Percentiles rank a stretch among this genome's conserved stretches.
These are phyloP conservation scores for Ammodytes dubius DNA, from an alignment of 2,113 vertebrate genomes.

Conservation along the genomic window DNA sequence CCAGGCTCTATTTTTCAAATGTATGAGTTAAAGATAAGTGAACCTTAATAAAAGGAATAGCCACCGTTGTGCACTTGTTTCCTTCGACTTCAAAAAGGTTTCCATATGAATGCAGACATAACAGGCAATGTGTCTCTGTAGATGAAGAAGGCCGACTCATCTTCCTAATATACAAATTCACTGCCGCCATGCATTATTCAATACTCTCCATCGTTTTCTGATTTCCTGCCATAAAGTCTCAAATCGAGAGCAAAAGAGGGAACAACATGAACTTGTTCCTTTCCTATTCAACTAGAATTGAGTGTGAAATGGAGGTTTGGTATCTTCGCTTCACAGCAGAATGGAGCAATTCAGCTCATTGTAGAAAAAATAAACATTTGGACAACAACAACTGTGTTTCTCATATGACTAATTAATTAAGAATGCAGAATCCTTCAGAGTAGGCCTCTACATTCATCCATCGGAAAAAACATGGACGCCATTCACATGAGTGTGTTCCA, in stretches of 20 bases:
- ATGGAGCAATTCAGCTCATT: slow-evolving; percentile 31
- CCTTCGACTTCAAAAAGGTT: slow-evolving; percentile 77
- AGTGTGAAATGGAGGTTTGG: slow-evolving; percentile 43
- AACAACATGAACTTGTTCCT: slow-evolving; percentile 38
- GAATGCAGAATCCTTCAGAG: slow-evolving; percentile 35
- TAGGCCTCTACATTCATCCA: slow-evolving; percentile 48
- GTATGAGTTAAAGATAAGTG: slow-evolving; percentile 76
- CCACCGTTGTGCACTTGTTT: slow-evolving; percentile 59
- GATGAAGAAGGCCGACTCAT: slow-evolving; percentile 61
- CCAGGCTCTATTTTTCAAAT: slow-evolving; percentile 69
- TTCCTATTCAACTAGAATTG: slow-evolving; percentile 20
- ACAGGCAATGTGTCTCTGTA: slow-evolving; percentile 67
- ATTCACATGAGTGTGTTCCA: slow-evolving; percentile 42
- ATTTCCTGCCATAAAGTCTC: slow-evolving; percentile 35
- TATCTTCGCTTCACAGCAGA: slow-evolving; percentile 31
- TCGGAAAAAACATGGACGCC: slow-evolving; percentile 52
- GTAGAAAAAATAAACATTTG: slow-evolving; percentile 39
- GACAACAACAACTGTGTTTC: slow-evolving; percentile 47
- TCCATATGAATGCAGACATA: slow-evolving; percentile 69
- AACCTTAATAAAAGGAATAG: slow-evolving; percentile 74
- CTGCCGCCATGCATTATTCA: slow-evolving; percentile 70
- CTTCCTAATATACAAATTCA: slow-evolving; percentile 74
- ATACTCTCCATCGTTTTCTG: slow-evolving; percentile 36
- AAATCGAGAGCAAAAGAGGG: slow-evolving; percentile 24
- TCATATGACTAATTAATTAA: slow-evolving; percentile 58